Conservation (phyloP, 2,113 vertebrate species). For the Callospermophilus lateralis region DNA sequence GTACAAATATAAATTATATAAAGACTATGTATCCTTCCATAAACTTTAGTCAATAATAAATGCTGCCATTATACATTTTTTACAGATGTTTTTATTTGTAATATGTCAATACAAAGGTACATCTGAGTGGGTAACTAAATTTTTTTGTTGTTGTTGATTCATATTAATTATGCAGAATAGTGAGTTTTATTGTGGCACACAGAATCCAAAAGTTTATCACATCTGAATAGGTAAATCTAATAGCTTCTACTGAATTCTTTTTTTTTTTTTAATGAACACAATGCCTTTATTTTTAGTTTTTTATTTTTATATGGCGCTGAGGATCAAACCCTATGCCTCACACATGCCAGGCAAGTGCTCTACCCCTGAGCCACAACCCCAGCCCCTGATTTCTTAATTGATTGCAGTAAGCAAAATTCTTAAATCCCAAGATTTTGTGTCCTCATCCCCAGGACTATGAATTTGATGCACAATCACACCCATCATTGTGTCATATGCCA, state of each 20-base stretch:
- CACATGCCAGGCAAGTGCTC: no score
- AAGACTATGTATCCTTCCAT: background rate
- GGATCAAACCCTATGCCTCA: no score
- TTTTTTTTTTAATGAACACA: no score
- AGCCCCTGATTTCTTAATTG: background rate
- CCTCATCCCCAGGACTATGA: background rate
- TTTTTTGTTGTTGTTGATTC: no score
- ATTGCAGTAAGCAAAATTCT: background rate
- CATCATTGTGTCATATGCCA: background rate
- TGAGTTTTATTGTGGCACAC: no score
- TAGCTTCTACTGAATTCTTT: no score
- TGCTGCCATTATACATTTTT: background rate
- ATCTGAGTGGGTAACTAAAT: background rate
- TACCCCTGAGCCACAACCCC: no score
- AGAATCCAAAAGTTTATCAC: no score
- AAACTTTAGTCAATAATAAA: conserved; percentile 18
- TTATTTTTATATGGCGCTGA: no score
- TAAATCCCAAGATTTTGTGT: background rate
- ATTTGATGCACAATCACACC: background rate
- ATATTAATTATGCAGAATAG: no score
- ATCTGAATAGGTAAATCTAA: background rate
- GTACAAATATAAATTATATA: background rate
- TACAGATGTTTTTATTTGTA: background rate
- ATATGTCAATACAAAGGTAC: background rate
- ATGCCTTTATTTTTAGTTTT: no score